phyloP scores from a whole-genome alignment of 2,113 vertebrate species.

The Uria aalge region DNA sequence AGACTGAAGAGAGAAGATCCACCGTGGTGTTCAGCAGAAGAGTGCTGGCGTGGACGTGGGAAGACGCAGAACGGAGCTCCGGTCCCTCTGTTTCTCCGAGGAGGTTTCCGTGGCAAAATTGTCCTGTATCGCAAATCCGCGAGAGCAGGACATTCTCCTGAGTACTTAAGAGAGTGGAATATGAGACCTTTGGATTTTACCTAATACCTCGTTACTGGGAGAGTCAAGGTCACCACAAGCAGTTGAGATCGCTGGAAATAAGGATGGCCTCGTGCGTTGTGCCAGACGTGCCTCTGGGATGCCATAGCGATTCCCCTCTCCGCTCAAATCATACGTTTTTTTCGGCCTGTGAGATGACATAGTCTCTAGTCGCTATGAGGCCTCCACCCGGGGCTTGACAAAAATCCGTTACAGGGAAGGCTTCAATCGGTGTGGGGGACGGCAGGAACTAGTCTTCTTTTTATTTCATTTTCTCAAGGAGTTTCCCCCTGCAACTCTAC shows the following conservation, averaged over 20 bases:
- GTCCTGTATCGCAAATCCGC: rapidly evolving
- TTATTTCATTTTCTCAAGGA: not conserved
- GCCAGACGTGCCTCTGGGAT: not conserved
- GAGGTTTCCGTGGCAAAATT: not conserved
- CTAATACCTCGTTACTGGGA: not conserved
- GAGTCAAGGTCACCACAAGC: not conserved
- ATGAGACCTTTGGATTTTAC: not conserved
- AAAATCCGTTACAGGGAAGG: not conserved
- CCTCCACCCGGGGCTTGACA: not conserved
- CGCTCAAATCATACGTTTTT: not conserved
- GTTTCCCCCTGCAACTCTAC: not conserved
- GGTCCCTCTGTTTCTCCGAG: not conserved
- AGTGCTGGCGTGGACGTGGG: rapidly evolving
- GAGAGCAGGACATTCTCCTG: not conserved
- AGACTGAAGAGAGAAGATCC: not conserved
- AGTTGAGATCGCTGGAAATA: not conserved
- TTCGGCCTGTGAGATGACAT: not conserved
- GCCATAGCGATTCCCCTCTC: not conserved
- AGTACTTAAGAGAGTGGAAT: not conserved
- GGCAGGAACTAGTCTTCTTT: not conserved
- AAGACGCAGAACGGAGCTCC: not conserved
- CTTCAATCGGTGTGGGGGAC: not conserved
- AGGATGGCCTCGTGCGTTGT: not conserved
- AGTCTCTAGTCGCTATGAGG: not conserved
- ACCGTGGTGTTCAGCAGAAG: not conserved